phyloP scores from a whole-genome alignment of 2,888 invertebrate genomes.

The Smittia sp. region DNA sequence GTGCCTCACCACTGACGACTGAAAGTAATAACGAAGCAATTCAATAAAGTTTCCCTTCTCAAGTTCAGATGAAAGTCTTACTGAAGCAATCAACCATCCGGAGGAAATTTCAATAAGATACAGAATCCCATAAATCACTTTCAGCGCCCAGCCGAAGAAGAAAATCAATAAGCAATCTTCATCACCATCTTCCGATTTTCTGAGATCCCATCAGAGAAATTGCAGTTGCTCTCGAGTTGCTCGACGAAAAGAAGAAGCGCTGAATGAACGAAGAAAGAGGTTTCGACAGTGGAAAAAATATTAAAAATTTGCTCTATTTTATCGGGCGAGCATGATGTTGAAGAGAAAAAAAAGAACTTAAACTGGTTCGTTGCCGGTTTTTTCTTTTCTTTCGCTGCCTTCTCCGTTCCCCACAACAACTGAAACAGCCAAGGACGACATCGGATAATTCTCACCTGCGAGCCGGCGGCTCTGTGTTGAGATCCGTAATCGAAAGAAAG shows the following conservation, averaged over 20 bases:
- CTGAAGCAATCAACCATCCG: too few relatives aligned
- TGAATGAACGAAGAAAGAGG: background rate
- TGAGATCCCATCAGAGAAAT: too few relatives aligned
- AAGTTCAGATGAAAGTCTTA: too few relatives aligned
- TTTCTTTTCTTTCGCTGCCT: background rate
- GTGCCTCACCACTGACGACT: conserved; percentile 53
- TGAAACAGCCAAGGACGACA: background rate
- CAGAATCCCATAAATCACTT: too few relatives aligned
- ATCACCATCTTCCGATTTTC: too few relatives aligned
- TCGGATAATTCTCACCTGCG: conserved; percentile 6
- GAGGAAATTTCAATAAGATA: too few relatives aligned
- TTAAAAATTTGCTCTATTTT: conserved; percentile 41
- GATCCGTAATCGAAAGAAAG: background rate
- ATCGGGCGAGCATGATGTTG: conserved; percentile 23
- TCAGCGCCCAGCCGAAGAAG: too few relatives aligned
- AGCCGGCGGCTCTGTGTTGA: background rate
- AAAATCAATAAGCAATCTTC: too few relatives aligned
- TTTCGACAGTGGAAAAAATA: background rate
- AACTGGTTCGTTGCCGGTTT: conserved; percentile 28
- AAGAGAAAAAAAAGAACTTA: conserved; percentile 29
- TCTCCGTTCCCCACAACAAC: background rate
- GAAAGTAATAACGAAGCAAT: too few relatives aligned
- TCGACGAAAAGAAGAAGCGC: background rate
- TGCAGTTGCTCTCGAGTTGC: too few relatives aligned
- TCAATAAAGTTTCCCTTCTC: too few relatives aligned